Conservation (phyloP, 2,888 invertebrate species). For the Scaptomyza tumidula region DNA sequence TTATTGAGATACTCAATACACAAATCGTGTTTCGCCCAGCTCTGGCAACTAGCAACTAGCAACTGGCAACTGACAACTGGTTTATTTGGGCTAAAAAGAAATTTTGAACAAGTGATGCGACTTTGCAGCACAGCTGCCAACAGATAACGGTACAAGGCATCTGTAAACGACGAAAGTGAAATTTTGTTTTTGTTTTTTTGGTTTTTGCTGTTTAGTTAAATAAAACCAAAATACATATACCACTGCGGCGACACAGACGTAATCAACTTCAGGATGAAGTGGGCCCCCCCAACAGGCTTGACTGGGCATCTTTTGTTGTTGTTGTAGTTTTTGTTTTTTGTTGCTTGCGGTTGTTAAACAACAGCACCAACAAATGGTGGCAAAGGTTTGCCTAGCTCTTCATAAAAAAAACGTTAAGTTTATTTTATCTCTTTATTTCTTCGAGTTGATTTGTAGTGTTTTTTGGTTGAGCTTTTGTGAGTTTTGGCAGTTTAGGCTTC, state of each 20-base stretch:
- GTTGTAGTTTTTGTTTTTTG: constrained; percentile 16
- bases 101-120: constrained; percentile 63
- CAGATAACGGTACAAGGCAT: constrained; percentile 67
- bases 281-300: constrained; percentile 68
- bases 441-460: constrained; percentile 35
- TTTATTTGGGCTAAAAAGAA: constrained; percentile 81
- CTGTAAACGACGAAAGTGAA: constrained; percentile 72
- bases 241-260: constrained; percentile 64
- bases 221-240: constrained; percentile 23
- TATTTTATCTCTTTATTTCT: constrained; percentile 30
- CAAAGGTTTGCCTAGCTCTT: constrained; percentile 67
- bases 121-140: constrained; percentile 27
- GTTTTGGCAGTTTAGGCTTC: constrained; percentile 43
- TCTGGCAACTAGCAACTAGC: constrained; percentile 55
- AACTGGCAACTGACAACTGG: constrained; percentile 61
- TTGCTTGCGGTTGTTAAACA: constrained; percentile 52
- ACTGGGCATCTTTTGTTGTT: constrained; percentile 56
- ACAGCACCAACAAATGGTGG: constrained; percentile 54
- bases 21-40: constrained; percentile 57
- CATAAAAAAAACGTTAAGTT: constrained; percentile 40
- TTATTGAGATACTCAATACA: constrained; percentile 43
- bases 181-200: constrained; percentile 39
- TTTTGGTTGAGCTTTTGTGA: constrained; percentile 28
- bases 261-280: constrained; percentile 81
- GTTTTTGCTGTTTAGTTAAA: constrained; percentile 35